Conservation (phyloP, 53 echinoderm and acorn worm genomes). For the Actinopyga echinites region DNA sequence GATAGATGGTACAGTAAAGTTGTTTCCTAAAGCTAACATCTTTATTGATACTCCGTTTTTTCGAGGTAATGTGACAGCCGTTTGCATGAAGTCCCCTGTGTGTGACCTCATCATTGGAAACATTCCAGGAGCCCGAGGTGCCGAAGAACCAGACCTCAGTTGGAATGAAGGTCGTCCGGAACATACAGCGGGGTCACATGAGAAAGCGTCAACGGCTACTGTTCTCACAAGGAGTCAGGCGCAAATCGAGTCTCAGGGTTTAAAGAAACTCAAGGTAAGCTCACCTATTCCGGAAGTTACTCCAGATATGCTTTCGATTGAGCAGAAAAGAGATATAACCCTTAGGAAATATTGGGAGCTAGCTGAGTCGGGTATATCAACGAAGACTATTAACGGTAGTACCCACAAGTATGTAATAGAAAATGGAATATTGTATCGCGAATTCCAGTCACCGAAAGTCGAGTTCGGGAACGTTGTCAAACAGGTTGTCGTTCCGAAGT, state of each 20-base stretch:
- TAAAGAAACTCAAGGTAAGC: background rate
- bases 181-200: background rate
- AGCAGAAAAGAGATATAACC: slow-evolving; percentile 18
- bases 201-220: background rate
- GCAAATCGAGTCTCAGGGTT: background rate
- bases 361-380: background rate
- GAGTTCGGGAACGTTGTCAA: background rate
- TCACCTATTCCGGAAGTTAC: slow-evolving; percentile 29
- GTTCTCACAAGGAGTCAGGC: slow-evolving; percentile 50
- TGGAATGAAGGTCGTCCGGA: too few relatives aligned
- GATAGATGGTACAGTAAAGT: slow-evolving; percentile 38
- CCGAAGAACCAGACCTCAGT: slow-evolving; percentile 10
- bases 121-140: slow-evolving; percentile 8
- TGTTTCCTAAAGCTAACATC: slow-evolving; percentile 18
- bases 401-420: too few relatives aligned
- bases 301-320: background rate
- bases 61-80: slow-evolving; percentile 21
- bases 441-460: slow-evolving; percentile 33
- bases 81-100: slow-evolving; percentile 25
- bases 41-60: slow-evolving; percentile 38
- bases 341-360: background rate
- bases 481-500: slow-evolving; percentile 35
- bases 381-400: background rate
- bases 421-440: slow-evolving; percentile 5
- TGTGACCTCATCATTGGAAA: slow-evolving; percentile 44